Base-by-base conservation (phyloP, 2,888 invertebrate species). In the Trichogramma evanescens region DNA sequence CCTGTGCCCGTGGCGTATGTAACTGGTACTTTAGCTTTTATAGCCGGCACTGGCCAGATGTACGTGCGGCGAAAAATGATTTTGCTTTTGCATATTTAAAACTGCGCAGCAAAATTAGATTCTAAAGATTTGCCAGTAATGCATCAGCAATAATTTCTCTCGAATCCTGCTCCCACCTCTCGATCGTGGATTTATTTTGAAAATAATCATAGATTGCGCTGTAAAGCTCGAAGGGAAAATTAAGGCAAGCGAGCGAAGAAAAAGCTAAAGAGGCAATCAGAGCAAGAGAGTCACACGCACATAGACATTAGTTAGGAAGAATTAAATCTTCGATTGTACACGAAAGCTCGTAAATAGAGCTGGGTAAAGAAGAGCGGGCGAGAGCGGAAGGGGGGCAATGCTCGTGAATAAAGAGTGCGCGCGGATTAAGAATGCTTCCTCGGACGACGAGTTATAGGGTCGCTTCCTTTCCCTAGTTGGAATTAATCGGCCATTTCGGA, bases 351-450 rank as follows among this genome's bases (percentile, higher is more conserved):
- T 26, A 59, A 58, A 59, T 50, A 46, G 52, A 56, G 54, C 54
- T 46, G 45, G 26, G 59, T 55, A 60, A 56, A 58, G 55, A 62
- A 60, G 52, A 51, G 58, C n/a, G 54, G 54, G 51, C 50, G 57
- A 60, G 63, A 61, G 62, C 50, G 59, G 59, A 56, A 56, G 62
- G 58, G 40, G 67, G 53, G 48, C 49, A 58, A 56, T 70, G 70
- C 67, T 71, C 66, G 69, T 67, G 70, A 74, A 75, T 75, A 75
- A 75, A 75, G 74, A 74, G 74, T 73, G 70, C 71, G 70, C 71
- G 70, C 70, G 75, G 75, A 75, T 75, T 75, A 75, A 75, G 75
- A 75, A 75, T 75, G 74, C 74, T 75, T 74, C 74, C 73, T 74
- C 74, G 71, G 74, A 74, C 26, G 75, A 75, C 75, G 75, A 75